Percentiles rank a stretch among this genome's conserved stretches.
These are phyloP conservation scores for Fragum fragum DNA, from an alignment of 2,888 invertebrate species.

Conservation along the genomic window DNA sequence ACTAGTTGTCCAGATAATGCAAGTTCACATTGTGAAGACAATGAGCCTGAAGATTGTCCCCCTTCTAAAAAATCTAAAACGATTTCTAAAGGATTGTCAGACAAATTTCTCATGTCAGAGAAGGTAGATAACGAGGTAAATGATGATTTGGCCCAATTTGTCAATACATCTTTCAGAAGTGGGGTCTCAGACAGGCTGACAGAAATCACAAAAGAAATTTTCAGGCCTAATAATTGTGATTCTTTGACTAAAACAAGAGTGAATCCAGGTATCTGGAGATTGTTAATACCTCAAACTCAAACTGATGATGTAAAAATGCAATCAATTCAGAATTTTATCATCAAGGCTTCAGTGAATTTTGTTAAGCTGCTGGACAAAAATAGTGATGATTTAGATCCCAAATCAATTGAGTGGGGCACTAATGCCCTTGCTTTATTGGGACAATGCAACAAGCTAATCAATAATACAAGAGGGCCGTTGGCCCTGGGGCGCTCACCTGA, in stretches of 20 bases:
- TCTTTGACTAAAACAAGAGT: slow-evolving; percentile 39
- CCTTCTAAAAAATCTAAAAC: not conserved
- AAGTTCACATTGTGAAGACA: not conserved
- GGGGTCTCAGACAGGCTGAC: slow-evolving; percentile 30
- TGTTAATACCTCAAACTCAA: slow-evolving; percentile 34
- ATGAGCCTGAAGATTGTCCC: not conserved
- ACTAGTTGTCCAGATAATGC: not conserved
- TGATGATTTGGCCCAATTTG: slow-evolving; percentile 36
- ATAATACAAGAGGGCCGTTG: too few species aligned
- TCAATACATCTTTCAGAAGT: slow-evolving; percentile 44
- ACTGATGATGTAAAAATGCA: slow-evolving; percentile 43
- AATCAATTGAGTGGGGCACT: slow-evolving; percentile 34
- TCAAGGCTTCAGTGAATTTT: slow-evolving; percentile 32
- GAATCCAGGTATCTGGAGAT: slow-evolving; percentile 41
- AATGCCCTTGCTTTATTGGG: slow-evolving; percentile 49
- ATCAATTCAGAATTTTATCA: slow-evolving; percentile 23
- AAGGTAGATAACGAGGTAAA: slow-evolving; percentile 31
- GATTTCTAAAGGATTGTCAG: slow-evolving; percentile 14
- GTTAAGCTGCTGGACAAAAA: slow-evolving; percentile 34
- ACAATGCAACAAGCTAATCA: slow-evolving; percentile 27
- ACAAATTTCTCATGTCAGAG: slow-evolving; percentile 30
- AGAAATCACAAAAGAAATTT: slow-evolving; percentile 36
- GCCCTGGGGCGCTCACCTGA: too few species aligned
- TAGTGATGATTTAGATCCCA: slow-evolving; percentile 5
- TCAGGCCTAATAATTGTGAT: slow-evolving; percentile 46